phyloP scores from a whole-genome alignment of 2,888 invertebrate species.

The Netelia fuscicornis region DNA sequence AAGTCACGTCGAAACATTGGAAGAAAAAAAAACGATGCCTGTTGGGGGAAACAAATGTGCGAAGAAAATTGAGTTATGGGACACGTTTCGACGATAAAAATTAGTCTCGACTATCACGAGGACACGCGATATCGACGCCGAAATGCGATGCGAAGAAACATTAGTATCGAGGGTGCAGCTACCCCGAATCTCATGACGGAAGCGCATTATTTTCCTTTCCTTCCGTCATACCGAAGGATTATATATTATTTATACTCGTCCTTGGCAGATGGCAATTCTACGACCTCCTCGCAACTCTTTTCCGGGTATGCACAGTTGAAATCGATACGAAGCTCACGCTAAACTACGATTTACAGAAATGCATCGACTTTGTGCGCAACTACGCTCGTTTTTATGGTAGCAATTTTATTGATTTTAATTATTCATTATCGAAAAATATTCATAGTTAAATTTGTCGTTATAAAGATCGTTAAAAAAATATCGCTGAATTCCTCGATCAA shows the following conservation, averaged over 20 bases:
- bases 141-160: not conserved
- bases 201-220: not conserved
- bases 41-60: not conserved
- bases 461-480: not conserved
- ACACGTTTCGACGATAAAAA: not conserved
- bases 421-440: not conserved
- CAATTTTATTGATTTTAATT: not conserved
- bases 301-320: conserved; percentile 45
- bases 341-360: conserved; percentile 35
- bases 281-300: conserved; percentile 19
- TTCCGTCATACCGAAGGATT: conserved; percentile 35
- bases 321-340: conserved; percentile 55
- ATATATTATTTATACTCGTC: conserved; percentile 61
- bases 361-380: conserved; percentile 17
- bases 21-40: not conserved
- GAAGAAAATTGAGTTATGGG: not conserved
- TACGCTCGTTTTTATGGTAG: not conserved
- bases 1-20: conserved; percentile 5
- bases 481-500: no score
- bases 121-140: not conserved
- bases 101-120: not conserved
- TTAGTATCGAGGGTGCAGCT: not conserved
- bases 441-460: not conserved
- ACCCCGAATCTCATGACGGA: not conserved
- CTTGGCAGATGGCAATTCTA: conserved; percentile 55